Percentiles rank a stretch among this genome's conserved stretches.
phyloP scores from a whole-genome alignment of 2,888 invertebrate species.

The Syrista parreyssii region DNA sequence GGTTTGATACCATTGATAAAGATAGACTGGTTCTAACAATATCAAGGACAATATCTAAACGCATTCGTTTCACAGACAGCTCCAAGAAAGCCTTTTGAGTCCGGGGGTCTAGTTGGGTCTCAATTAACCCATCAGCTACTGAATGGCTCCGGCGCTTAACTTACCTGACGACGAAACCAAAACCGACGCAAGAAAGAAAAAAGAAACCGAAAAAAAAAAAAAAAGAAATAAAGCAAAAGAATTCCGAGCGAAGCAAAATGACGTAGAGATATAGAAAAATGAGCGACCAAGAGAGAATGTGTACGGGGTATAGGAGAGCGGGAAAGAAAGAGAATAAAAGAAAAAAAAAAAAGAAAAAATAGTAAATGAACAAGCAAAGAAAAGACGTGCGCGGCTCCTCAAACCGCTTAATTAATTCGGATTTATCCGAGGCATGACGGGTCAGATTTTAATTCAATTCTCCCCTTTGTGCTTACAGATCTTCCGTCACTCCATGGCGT shows the following conservation, averaged over 20 bases:
- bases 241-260: conserved; percentile 25
- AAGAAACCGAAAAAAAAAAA: conserved; percentile 12
- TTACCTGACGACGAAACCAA: conserved; percentile 42
- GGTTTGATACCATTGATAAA: too few relatives aligned
- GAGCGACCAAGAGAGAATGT: conserved; percentile 5
- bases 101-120: conserved; percentile 50
- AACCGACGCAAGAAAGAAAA: conserved; percentile 10
- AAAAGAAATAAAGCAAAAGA: conserved; percentile 23
- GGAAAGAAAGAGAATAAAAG: conserved; percentile 17
- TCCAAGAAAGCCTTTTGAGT: conserved; percentile 39
- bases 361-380: conserved; percentile 30
- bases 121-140: conserved; percentile 64
- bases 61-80: neutral
- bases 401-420: conserved; percentile 64
- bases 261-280: too few relatives aligned
- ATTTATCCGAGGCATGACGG: conserved; percentile 63
- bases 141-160: conserved; percentile 51
- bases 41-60: neutral
- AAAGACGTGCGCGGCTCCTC: conserved; percentile 38
- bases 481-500: neutral
- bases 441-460: conserved; percentile 55
- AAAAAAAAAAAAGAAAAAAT: conserved; percentile 23
- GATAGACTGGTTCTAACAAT: neutral
- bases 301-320: conserved; percentile 15
- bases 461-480: conserved; percentile 8